Evolutionary conservation across 2,888 invertebrate genomes (phyloP).

Genomic region (Sinopyrophorus schimmeli): DNA sequence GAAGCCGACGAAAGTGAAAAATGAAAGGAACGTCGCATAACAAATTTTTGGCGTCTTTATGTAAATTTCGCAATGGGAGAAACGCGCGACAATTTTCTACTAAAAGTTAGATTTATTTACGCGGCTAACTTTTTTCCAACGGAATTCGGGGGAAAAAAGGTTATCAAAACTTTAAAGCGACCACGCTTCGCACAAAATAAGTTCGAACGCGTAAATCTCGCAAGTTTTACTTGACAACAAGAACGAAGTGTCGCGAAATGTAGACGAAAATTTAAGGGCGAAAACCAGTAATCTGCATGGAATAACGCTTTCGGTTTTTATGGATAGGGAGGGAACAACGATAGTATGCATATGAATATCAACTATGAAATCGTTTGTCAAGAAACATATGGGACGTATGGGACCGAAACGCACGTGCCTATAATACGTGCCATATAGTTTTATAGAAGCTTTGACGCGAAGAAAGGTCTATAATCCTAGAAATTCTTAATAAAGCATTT

Average conservation of each 20-base stretch:
- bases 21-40: too few relatives aligned
- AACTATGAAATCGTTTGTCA: conserved; percentile 34
- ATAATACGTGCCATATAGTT: conserved; percentile 32
- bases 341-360: conserved; percentile 34
- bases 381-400: conserved; percentile 31
- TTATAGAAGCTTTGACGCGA: conserved; percentile 22
- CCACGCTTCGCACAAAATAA: conserved; percentile 18
- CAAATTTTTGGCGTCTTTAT: too few relatives aligned
- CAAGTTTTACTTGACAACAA: conserved; percentile 8
- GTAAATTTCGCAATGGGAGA: too few relatives aligned
- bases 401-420: conserved; percentile 28
- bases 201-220: conserved; percentile 22
- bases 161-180: conserved; percentile 21
- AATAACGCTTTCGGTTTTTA: conserved; percentile 18
- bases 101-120: conserved; percentile 22
- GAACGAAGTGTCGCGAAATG: conserved; percentile 10
- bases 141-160: conserved; percentile 16
- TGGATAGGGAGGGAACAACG: conserved; percentile 19
- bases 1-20: too few relatives aligned
- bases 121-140: conserved; percentile 15
- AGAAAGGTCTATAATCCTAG: conserved; percentile 27
- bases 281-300: conserved; percentile 1
- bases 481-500: conserved; percentile 29
- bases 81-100: conserved; percentile 1
- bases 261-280: conserved; percentile 1